Evolutionary conservation across 2,888 invertebrate species (phyloP), one percentile per base, ranked within the genome.

Genomic region (Operophtera brumata): DNA sequence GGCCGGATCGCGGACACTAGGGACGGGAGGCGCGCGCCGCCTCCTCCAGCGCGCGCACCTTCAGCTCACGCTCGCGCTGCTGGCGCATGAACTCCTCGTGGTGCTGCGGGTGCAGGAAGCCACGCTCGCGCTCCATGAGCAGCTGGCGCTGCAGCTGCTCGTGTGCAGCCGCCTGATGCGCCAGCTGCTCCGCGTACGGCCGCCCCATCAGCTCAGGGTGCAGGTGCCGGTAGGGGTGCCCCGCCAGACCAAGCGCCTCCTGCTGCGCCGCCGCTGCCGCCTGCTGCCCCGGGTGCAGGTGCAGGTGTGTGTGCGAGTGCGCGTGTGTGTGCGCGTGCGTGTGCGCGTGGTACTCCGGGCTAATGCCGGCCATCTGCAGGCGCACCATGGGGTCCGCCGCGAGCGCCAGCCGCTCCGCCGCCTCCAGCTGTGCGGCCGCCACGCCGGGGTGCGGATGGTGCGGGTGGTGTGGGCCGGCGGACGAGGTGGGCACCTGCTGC

Each of bases 341-440:
- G 91, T 97, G 97, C 77, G 96, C 96, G 89, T 97, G 97, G 91
- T 96, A 96, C 91, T 96, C 96, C 45, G 95, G 95, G 71, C 93
- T 94, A 73, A 95, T 94, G 80, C 96, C 96, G 70, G 96, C 96
- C 96, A 97, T 96, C 92, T 97, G 97, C 80, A 97, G 90, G 70
- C 97, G 95, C 86, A 94, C 95, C 95, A 97, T 96, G 61, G 97
- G 97, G 89, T 97, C 97, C 65, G 96, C 95, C 59, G 97, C 96
- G 72, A 96, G 91, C 59, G 96, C 96, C 65, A 96, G 87, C 67
- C 96, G 91, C 84, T 96, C 96, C 69, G 95, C 94, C 69, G 93
- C 93, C 71, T 94, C 94, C 55, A 94, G 84, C 80, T 94, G 94
- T 56, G 94, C 93, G 20, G 90, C 90, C 39, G 91, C 90, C 40